These are phyloP conservation scores for Pogonophryne albipinna DNA, from an alignment of 2,797 vertebrate species.

Conservation along the genomic window DNA sequence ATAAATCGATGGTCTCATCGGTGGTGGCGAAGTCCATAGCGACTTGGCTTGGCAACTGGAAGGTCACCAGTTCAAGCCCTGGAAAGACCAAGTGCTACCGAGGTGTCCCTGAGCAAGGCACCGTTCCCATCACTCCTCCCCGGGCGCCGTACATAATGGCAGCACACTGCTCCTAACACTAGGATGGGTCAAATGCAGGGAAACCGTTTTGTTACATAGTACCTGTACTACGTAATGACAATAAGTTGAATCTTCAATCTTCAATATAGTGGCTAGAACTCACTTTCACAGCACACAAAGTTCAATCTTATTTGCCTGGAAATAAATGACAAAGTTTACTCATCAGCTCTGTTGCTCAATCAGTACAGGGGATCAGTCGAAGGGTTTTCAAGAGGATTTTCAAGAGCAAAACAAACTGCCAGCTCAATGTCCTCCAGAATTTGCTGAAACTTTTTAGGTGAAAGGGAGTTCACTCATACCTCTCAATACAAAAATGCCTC, in stretches of 20 bases:
- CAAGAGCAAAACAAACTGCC: slow-evolving; percentile 35
- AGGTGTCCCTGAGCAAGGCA: too few species aligned
- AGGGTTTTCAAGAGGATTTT: slow-evolving; percentile 44
- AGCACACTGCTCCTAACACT: too few species aligned
- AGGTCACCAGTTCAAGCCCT: too few species aligned
- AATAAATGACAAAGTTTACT: slow-evolving; percentile 1
- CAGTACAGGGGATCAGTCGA: slow-evolving; percentile 20
- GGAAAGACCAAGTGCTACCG: too few species aligned
- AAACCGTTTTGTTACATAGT: too few species aligned
- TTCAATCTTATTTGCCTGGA: neutral
- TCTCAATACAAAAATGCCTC: neutral
- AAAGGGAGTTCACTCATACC: slow-evolving; percentile 11
- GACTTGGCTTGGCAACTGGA: too few species aligned
- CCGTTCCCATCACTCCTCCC: too few species aligned
- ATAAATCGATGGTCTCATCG: neutral
- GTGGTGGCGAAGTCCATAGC: too few species aligned
- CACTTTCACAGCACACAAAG: slow-evolving; percentile 1
- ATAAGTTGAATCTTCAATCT: too few species aligned
- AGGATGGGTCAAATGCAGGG: too few species aligned
- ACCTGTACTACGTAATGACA: too few species aligned
- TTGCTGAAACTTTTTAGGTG: slow-evolving; percentile 32
- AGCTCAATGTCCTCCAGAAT: slow-evolving; percentile 27
- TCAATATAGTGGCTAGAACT: neutral
- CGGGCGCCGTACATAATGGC: too few species aligned
- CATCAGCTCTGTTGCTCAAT: slow-evolving; percentile 10